These are phyloP conservation scores for Crypturellus undulatus DNA, from an alignment of 2,113 vertebrate genomes.

Conservation along the genomic window DNA sequence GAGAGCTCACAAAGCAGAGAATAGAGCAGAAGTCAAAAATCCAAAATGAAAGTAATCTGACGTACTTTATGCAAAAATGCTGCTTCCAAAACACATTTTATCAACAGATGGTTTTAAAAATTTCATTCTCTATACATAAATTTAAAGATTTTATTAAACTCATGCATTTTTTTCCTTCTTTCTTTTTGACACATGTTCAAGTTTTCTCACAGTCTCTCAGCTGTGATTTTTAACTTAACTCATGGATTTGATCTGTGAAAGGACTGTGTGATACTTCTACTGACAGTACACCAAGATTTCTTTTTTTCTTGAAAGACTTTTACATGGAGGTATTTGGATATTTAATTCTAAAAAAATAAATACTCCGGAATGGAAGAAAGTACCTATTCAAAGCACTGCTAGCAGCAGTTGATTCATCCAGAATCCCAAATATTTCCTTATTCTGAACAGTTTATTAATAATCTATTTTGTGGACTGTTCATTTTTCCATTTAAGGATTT, in stretches of 20 bases:
- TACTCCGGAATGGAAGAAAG: background rate
- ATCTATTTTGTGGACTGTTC: background rate
- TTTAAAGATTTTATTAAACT: slow-evolving; percentile 33
- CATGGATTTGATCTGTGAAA: background rate
- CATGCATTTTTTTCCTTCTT: background rate
- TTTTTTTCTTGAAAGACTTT: background rate
- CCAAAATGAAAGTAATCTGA: background rate
- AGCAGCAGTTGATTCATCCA: background rate
- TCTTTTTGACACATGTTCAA: background rate
- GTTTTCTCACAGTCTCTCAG: slow-evolving; percentile 40
- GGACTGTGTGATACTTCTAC: background rate
- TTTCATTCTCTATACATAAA: background rate
- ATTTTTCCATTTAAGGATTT: background rate
- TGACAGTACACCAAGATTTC: background rate
- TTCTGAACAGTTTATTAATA: background rate
- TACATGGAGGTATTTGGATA: background rate
- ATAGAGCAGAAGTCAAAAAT: background rate
- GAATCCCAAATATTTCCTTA: background rate
- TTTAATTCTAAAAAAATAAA: background rate
- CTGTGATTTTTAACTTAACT: slow-evolving; percentile 50
- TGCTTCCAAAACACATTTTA: slow-evolving; percentile 44
- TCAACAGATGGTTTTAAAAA: slow-evolving; percentile 57
- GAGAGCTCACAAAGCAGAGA: background rate
- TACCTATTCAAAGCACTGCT: background rate
- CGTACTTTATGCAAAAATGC: background rate